phyloP scores from a whole-genome alignment of 2,113 vertebrate genomes.

The Brachypodius melanocephalos region DNA sequence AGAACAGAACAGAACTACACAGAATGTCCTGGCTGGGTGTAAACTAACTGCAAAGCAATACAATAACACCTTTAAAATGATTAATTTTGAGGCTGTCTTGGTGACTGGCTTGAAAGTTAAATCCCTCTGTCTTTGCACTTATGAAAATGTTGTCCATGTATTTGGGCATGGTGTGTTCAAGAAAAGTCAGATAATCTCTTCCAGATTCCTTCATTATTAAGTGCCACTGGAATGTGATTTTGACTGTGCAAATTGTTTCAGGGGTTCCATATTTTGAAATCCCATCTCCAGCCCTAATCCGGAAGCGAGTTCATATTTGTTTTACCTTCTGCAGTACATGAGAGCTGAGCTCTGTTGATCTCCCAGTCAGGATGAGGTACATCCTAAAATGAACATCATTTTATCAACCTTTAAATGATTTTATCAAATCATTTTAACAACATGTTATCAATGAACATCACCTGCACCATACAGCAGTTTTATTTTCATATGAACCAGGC shows the following conservation, averaged over 20 bases:
- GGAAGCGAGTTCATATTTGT: background rate
- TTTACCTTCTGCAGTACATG: background rate
- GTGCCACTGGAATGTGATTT: background rate
- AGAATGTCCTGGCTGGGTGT: background rate
- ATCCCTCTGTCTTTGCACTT: background rate
- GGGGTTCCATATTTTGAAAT: background rate
- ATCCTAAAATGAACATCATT: background rate
- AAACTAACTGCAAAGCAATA: background rate
- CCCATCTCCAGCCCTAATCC: background rate
- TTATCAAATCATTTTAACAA: too few species aligned
- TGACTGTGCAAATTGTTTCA: background rate
- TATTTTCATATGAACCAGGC: background rate
- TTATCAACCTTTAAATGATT: too few species aligned
- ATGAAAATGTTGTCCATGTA: background rate
- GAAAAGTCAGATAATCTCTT: background rate
- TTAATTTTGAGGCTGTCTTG: background rate
- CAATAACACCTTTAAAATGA: background rate
- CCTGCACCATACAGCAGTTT: background rate
- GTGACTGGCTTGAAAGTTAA: background rate
- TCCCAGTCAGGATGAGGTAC: background rate
- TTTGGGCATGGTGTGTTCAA: background rate
- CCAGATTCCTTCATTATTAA: background rate
- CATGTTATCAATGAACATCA: accelerated
- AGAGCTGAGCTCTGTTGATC: background rate
- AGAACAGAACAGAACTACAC: background rate